Evolutionary conservation across 37 sponge, comb jelly and placozoan species (phyloP).

Genomic region (Tethya wilhelma): DNA sequence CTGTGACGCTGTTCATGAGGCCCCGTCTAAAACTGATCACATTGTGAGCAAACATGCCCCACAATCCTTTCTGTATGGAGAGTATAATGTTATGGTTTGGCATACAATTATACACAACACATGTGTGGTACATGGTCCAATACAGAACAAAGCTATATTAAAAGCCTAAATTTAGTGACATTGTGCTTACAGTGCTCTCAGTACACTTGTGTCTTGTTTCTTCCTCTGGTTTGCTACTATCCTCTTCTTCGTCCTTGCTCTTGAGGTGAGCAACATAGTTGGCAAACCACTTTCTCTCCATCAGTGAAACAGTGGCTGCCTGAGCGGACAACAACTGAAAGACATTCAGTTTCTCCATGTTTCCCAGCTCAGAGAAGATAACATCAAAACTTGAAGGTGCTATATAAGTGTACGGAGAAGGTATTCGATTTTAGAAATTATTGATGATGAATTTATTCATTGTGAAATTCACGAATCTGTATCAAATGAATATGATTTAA

Average conservation of each 20-base stretch:
- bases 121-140: no score
- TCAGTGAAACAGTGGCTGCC: slow-evolving; percentile 5
- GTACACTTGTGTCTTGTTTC: background rate
- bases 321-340: slow-evolving; percentile 59
- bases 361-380: slow-evolving; percentile 26
- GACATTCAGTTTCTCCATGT: background rate
- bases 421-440: no score
- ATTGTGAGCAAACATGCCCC: slow-evolving; percentile 54
- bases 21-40: slow-evolving; percentile 72
- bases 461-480: no score
- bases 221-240: slow-evolving; percentile 2
- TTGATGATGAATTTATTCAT: no score
- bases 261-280: slow-evolving; percentile 27
- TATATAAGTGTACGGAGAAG: no score
- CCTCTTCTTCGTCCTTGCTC: slow-evolving; percentile 12
- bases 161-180: no score
- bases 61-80: slow-evolving; percentile 42
- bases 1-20: slow-evolving; percentile 26
- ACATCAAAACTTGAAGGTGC: slow-evolving; percentile 42
- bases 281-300: slow-evolving; percentile 64
- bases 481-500: no score
- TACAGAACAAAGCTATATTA: no score
- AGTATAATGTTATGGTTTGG: no score
- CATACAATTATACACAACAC: no score
- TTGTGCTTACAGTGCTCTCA: background rate